Percentiles rank a stretch among this genome's conserved stretches.
Evolutionary conservation across 2,113 vertebrate species (phyloP).

Genomic region (Ptyas mucosa): DNA sequence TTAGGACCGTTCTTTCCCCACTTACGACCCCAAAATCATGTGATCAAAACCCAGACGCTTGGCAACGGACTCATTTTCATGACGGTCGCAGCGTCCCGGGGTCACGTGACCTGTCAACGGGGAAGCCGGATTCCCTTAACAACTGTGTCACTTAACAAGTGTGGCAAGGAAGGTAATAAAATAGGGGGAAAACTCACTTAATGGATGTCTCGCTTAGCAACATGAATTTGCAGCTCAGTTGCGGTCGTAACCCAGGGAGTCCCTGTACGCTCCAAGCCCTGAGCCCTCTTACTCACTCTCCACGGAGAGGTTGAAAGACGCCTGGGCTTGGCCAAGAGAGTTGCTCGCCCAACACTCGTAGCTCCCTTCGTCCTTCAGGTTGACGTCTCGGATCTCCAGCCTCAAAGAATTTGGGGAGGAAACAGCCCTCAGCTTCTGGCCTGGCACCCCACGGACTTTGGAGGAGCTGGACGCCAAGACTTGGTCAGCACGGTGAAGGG

Average conservation of each 20-base stretch:
- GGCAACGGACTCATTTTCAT: too few species aligned
- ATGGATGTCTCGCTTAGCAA: background rate
- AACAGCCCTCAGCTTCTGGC: fast-evolving
- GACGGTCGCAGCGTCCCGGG: too few species aligned
- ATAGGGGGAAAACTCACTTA: too few species aligned
- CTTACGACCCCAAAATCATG: too few species aligned
- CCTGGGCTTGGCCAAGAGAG: conserved; percentile 26
- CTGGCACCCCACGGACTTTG: fast-evolving
- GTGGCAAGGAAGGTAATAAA: too few species aligned
- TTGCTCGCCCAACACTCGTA: conserved; percentile 62
- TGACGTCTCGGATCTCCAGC: conserved; percentile 55
- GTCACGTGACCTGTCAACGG: too few species aligned
- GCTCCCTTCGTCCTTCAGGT: conserved; percentile 43
- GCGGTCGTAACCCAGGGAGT: too few species aligned
- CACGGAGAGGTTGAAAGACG: conserved; percentile 39
- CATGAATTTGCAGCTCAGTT: background rate
- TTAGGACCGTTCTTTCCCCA: too few species aligned
- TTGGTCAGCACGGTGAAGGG: conserved; percentile 42
- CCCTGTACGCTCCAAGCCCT: too few species aligned
- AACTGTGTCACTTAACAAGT: too few species aligned
- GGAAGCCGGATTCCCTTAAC: too few species aligned
- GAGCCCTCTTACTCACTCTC: conserved; percentile 48
- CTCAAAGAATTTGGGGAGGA: conserved; percentile 53
- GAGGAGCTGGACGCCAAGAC: conserved; percentile 28
- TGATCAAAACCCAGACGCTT: too few species aligned